Conservation (phyloP, 2,888 invertebrate species). For the Agonopterix subpropinquella region DNA sequence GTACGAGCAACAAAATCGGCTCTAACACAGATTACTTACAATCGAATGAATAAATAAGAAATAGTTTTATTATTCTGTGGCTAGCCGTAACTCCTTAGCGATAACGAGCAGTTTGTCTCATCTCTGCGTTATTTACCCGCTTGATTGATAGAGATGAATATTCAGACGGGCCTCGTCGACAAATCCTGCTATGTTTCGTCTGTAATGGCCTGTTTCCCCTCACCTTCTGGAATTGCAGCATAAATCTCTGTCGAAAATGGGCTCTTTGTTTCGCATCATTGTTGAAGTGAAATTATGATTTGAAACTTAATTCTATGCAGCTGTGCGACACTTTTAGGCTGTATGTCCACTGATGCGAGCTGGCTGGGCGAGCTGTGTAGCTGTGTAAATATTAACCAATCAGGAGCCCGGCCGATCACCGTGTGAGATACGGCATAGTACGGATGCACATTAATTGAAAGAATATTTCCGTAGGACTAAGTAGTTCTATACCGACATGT, state of each 20-base stretch:
- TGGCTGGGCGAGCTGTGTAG: no score
- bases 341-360: no score
- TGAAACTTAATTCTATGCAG: no score
- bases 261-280: conserved; percentile 36
- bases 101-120: conserved; percentile 43
- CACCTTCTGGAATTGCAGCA: conserved; percentile 48
- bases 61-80: conserved; percentile 31
- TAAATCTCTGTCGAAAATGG: conserved; percentile 48
- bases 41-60: conserved; percentile 15
- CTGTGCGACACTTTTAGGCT: no score
- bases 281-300: background rate
- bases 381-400: no score
- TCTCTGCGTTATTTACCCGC: conserved; percentile 45
- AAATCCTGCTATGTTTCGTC: conserved; percentile 41
- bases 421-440: no score
- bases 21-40: background rate
- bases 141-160: conserved; percentile 64
- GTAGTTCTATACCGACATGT: no score
- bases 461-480: no score
- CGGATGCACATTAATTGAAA: no score
- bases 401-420: no score
- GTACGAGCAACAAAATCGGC: background rate
- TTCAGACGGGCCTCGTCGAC: conserved; percentile 40
- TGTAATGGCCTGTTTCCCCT: conserved; percentile 36
- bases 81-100: conserved; percentile 37